Evolutionary conservation across 2,888 invertebrate species (phyloP).

Genomic region (Punctoribates punctum): DNA sequence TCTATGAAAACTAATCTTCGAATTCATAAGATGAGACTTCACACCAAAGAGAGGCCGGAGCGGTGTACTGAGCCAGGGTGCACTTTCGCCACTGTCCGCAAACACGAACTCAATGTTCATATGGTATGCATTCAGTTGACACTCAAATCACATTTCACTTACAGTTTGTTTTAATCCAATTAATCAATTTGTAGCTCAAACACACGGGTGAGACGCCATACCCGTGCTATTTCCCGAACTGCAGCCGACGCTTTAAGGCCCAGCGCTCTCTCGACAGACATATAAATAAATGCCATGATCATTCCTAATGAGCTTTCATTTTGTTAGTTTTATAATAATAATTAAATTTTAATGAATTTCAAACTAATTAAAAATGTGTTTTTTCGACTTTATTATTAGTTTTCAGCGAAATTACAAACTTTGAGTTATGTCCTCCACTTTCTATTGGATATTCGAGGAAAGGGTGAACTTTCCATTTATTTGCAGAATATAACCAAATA

Average conservation of each 20-base stretch:
- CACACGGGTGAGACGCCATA: slow-evolving; percentile 10
- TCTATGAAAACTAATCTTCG: background rate
- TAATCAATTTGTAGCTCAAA: background rate
- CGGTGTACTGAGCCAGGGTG: background rate
- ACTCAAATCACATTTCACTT: no score
- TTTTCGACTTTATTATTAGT: no score
- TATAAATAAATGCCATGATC: background rate
- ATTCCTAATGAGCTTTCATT: no score
- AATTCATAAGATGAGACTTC: slow-evolving; percentile 1
- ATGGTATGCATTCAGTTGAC: background rate
- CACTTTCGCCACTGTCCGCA: background rate
- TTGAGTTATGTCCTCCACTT: no score
- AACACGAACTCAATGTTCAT: background rate
- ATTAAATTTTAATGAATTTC: no score
- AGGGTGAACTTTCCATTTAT: no score
- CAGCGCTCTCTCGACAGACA: background rate
- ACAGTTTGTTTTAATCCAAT: no score
- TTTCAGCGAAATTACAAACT: no score
- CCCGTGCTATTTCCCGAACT: background rate
- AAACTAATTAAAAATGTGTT: no score
- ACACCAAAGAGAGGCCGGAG: background rate
- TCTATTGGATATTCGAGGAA: no score
- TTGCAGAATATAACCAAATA: no score
- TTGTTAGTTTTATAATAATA: no score
- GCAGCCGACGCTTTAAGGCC: background rate